Evolutionary conservation across 2,888 invertebrate genomes (phyloP).

Genomic region (Lucinisca nassula): DNA sequence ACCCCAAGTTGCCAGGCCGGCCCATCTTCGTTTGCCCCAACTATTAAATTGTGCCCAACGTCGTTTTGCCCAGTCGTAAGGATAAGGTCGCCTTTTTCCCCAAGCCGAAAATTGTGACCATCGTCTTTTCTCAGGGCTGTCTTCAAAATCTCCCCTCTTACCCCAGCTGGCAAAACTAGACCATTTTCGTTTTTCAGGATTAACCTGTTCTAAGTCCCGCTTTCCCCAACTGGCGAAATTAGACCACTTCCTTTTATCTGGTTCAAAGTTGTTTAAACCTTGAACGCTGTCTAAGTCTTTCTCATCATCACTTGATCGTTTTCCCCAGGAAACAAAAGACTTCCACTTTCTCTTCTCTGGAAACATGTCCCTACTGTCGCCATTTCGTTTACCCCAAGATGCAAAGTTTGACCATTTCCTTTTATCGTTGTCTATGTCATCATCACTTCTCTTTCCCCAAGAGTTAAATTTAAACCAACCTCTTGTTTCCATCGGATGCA

Average conservation of each 20-base stretch:
- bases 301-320: constrained; percentile 26
- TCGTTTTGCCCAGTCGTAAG: constrained; percentile 52
- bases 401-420: constrained; percentile 48
- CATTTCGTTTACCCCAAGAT: constrained; percentile 51
- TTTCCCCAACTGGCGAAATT: constrained; percentile 54
- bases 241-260: constrained; percentile 48
- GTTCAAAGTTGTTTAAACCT: background rate
- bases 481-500: constrained; percentile 27
- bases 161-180: constrained; percentile 51
- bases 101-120: constrained; percentile 44
- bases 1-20: constrained; percentile 66
- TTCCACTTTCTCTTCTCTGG: constrained; percentile 60
- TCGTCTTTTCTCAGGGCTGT: constrained; percentile 20
- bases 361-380: background rate
- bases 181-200: constrained; percentile 58
- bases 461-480: constrained; percentile 58
- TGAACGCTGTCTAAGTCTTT: background rate
- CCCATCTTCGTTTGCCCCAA: constrained; percentile 69
- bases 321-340: constrained; percentile 60
- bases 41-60: constrained; percentile 45
- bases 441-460: constrained; percentile 54
- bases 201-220: constrained; percentile 15
- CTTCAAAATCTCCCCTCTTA: constrained; percentile 25
- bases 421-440: constrained; percentile 21
- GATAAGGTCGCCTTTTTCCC: constrained; percentile 32